Percentiles rank a stretch among this genome's conserved stretches.
phyloP scores from a whole-genome alignment of 2,113 vertebrate species.

The Tenrec ecaudatus region DNA sequence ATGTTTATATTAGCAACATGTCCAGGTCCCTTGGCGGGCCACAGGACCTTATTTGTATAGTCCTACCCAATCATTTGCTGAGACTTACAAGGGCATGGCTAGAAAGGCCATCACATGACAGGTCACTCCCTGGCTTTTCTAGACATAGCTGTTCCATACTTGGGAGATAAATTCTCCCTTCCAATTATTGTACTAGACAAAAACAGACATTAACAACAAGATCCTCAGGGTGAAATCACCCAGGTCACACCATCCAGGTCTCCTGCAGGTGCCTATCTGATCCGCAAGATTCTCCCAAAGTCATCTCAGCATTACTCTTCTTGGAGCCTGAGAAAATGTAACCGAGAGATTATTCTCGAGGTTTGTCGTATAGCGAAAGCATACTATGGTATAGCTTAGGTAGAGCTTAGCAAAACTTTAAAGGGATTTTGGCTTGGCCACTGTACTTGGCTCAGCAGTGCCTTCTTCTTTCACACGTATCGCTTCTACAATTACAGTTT shows the following conservation, averaged over 20 bases:
- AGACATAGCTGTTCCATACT: too few species aligned
- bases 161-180: too few species aligned
- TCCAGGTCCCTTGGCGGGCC: neutral
- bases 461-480: too few species aligned
- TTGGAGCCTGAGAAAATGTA: too few species aligned
- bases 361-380: neutral
- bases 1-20: neutral
- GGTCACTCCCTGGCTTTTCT: neutral
- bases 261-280: too few species aligned
- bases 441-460: neutral
- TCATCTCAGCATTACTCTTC: too few species aligned
- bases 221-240: too few species aligned
- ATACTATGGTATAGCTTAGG: too few species aligned
- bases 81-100: neutral
- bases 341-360: neutral
- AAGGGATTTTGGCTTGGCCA: neutral
- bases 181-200: too few species aligned
- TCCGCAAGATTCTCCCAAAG: too few species aligned
- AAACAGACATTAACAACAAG: too few species aligned
- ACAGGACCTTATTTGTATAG: neutral
- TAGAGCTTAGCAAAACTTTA: neutral
- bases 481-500: neutral
- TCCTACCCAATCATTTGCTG: neutral
- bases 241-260: too few species aligned
- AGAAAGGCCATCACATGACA: neutral